Evolutionary conservation across 1,140 invertebrate species (phyloP).

Genomic region (Bombus superbus): DNA sequence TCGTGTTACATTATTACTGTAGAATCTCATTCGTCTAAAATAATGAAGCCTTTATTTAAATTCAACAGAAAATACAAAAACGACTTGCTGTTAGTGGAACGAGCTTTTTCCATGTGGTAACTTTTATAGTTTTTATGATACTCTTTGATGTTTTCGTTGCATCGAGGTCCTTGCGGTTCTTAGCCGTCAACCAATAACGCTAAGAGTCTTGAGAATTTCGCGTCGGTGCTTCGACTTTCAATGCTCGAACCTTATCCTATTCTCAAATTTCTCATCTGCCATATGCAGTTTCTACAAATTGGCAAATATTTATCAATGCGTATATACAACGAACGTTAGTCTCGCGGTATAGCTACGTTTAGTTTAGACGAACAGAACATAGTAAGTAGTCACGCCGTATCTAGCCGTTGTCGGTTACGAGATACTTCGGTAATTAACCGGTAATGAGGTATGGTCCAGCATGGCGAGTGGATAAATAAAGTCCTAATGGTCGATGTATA

Average conservation of each 20-base stretch:
- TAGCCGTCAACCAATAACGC: no score
- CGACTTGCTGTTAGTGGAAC: no score
- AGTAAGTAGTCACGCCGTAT: slow-evolving; percentile 65
- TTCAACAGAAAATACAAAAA: not conserved
- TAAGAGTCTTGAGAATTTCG: no score
- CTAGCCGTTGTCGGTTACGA: slow-evolving; percentile 42
- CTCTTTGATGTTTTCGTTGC: no score
- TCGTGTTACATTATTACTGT: not conserved
- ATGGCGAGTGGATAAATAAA: slow-evolving; percentile 58
- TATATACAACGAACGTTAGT: not conserved
- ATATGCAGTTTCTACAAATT: not conserved
- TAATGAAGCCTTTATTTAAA: not conserved
- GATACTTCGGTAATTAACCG: slow-evolving; percentile 70
- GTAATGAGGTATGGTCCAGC: slow-evolving; percentile 68
- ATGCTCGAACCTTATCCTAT: not conserved
- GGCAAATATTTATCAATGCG: not conserved
- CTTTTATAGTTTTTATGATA: no score
- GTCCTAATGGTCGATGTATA: slow-evolving; percentile 30
- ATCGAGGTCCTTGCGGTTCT: no score
- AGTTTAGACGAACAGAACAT: slow-evolving; percentile 50
- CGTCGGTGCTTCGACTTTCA: rapidly evolving
- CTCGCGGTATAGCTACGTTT: slow-evolving; percentile 52
- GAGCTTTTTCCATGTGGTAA: no score
- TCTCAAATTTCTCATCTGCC: not conserved
- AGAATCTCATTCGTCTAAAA: not conserved